A percentile compares a stretch with the other conserved stretches of the same genome.
These are phyloP conservation scores for Pithys albifrons DNA, from an alignment of 2,113 vertebrate species.

Conservation along the genomic window DNA sequence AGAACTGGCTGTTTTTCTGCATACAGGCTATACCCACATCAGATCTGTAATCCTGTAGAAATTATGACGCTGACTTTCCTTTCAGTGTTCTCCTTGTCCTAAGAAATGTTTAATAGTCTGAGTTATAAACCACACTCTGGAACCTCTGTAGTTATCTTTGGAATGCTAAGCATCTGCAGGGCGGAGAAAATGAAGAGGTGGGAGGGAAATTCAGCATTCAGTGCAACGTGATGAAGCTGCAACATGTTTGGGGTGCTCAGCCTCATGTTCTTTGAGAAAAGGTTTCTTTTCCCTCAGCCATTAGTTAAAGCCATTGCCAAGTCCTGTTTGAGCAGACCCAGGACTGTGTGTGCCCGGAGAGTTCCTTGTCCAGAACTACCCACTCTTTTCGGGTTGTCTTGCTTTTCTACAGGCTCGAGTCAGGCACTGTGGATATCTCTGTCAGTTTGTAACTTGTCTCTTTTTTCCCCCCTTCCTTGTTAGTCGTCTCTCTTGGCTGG, in stretches of 20 bases:
- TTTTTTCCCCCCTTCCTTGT: neutral
- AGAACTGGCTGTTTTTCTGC: neutral
- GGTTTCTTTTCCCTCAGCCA: neutral
- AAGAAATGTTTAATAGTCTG: neutral
- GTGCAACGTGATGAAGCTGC: neutral
- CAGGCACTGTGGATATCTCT: neutral
- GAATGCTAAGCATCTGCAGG: neutral
- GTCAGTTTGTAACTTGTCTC: neutral
- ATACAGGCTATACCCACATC: neutral
- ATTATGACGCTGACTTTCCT: neutral
- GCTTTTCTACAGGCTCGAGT: neutral
- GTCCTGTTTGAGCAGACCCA: neutral
- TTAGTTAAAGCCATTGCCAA: neutral
- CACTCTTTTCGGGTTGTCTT: neutral
- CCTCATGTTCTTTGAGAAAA: neutral
- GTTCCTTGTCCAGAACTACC: neutral
- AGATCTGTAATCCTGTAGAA: neutral
- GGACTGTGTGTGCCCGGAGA: accelerated
- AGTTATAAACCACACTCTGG: neutral
- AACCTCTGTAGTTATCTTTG: neutral
- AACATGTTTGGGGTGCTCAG: neutral
- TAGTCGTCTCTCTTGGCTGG: constrained; percentile 91
- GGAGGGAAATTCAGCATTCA: neutral
- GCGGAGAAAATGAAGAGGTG: neutral
- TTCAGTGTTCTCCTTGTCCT: neutral